Conservation (phyloP, 2,888 invertebrate genomes). For the Hecatera dysodea region DNA sequence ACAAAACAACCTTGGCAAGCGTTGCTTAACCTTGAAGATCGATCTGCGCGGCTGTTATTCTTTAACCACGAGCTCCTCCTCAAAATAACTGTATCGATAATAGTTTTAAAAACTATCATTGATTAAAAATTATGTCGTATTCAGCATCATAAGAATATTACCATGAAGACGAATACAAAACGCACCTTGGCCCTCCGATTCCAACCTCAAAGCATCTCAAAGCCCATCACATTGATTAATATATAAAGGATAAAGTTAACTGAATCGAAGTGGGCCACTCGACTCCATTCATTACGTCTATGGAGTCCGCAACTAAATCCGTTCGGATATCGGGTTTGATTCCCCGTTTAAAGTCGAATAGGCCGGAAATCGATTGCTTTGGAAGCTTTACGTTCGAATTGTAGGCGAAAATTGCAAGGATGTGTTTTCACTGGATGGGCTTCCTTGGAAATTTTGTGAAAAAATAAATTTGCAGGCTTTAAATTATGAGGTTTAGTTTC, state of each 20-base stretch:
- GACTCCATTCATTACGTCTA: constrained; percentile 86
- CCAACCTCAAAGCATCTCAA: constrained; percentile 23
- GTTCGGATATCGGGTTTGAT: constrained; percentile 88
- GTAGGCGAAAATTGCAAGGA: constrained; percentile 71
- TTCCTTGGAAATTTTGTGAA: background rate
- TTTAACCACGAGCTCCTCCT: too few species aligned
- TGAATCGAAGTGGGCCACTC: constrained; percentile 74
- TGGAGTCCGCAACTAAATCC: constrained; percentile 87
- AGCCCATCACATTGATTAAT: constrained; percentile 61
- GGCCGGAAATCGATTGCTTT: constrained; percentile 91
- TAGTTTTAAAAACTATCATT: too few species aligned
- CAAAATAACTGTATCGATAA: too few species aligned
- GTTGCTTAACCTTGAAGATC: too few species aligned
- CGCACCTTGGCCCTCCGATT: background rate
- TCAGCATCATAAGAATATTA: too few species aligned
- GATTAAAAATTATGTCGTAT: too few species aligned
- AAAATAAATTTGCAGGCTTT: background rate
- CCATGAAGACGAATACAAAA: constrained; percentile 13
- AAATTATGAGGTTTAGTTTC: background rate
- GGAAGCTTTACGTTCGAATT: constrained; percentile 82
- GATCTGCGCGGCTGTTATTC: too few species aligned
- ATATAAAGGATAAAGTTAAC: constrained; percentile 71
- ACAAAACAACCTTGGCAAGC: too few species aligned
- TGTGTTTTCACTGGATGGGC: constrained; percentile 37
- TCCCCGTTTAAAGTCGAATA: constrained; percentile 90